Evolutionary conservation across 2,113 vertebrate species (phyloP), one percentile per base, ranked within the genome.

Genomic region (Sinocyclocheilus grahami): DNA sequence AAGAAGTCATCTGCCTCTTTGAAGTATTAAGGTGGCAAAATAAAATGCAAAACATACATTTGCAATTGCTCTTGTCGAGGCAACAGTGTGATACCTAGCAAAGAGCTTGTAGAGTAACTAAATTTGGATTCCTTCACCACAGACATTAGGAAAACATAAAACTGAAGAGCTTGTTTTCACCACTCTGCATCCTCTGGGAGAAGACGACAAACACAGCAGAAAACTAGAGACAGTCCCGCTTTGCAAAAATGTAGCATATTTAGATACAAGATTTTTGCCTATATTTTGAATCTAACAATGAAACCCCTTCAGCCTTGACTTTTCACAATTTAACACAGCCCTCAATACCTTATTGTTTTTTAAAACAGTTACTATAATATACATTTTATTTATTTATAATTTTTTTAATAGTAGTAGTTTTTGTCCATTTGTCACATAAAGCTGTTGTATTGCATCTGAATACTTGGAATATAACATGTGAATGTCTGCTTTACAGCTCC

Each of bases 1-100:
- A 55, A 39, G 4, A 12, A 48, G 46, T 48, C 80, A 51, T 20
- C 63, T 33, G 39, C 20, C 20, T 80, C 80, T 82, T 65, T 82
- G 80, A 82, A 82, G 80, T 82, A 22, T 33, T 51, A 69, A 30
- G 80, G 42, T 51, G 62, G n/a, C n/a, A 67, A 63, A 82, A 82
- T 82, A 1, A 51, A 67, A 33, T 82, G 81, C 81, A 83, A 83
- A 83, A 83, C 39, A 80, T 67, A 82, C 33, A 82, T 69, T 83
- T 72, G 81, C 81, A 83, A 55, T 72, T 71, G 65, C 65, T 58
- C 48, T 39, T 72, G 63, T 71, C 12, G 12, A 22, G 76, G 65
- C 42, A 51, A 82, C 7, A 51, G 30, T 82, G 39, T 67, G 60
- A 48, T 69, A 46, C 39, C 80, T 48, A 12, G 42, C 24, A 48